A percentile compares a stretch with the other conserved stretches of the same genome.
Evolutionary conservation across 2,797 vertebrate species (phyloP).

Genomic region (Paratrypauchen microcephalus): DNA sequence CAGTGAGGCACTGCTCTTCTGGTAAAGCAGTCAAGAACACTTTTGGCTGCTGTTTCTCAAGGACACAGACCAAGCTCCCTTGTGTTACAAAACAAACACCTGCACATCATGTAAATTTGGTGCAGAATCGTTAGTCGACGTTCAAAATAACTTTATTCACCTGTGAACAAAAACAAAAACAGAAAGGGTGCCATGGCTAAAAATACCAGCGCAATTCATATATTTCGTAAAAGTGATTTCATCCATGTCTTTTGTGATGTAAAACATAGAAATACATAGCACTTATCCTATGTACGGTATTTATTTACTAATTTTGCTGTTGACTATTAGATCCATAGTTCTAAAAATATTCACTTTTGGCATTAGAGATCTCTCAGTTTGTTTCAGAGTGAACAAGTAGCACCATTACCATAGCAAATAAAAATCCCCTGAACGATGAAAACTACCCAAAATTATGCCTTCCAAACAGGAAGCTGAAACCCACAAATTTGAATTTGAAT

Average conservation of each 20-base stretch:
- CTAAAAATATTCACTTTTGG: neutral
- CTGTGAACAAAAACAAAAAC: neutral
- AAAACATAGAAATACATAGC: neutral
- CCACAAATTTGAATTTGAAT: neutral
- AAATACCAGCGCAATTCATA: neutral
- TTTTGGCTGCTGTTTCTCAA: slow-evolving; percentile 48
- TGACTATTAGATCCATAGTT: neutral
- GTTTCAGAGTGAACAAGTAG: neutral
- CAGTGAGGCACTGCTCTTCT: slow-evolving; percentile 30
- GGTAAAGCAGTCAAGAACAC: slow-evolving; percentile 43
- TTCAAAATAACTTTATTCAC: neutral
- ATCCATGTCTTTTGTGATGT: neutral
- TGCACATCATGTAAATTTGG: slow-evolving; percentile 8
- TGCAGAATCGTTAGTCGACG: slow-evolving; percentile 6
- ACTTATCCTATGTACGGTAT: neutral
- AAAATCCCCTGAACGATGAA: neutral
- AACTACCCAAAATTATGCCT: neutral
- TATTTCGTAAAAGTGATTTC: neutral
- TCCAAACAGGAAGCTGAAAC: neutral
- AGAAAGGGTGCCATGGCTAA: neutral
- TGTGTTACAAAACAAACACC: slow-evolving; percentile 25
- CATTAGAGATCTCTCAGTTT: neutral
- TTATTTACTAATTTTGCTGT: neutral
- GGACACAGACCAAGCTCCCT: slow-evolving; percentile 28
- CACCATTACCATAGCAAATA: neutral